These are phyloP conservation scores for Pentalonia nigronervosa DNA, from an alignment of 1,140 invertebrate genomes.

Conservation along the genomic window DNA sequence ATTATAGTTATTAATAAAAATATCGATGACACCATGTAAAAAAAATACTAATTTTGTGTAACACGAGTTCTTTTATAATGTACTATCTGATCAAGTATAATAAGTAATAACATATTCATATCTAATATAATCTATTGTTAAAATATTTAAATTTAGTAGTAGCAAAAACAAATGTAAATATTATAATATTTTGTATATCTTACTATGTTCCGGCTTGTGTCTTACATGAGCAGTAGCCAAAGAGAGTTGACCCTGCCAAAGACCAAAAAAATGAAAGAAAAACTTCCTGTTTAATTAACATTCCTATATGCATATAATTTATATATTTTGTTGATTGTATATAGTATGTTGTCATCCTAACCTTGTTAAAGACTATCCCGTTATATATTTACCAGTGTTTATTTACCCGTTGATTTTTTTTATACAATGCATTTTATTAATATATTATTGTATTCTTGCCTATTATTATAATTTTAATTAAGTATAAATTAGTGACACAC, in stretches of 20 bases:
- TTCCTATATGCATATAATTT: conserved; percentile 40
- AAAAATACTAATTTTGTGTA: not conserved
- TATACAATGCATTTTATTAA: conserved; percentile 29
- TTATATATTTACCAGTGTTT: conserved; percentile 51
- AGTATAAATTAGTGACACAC: not conserved
- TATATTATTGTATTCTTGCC: conserved; percentile 43
- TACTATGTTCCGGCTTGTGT: conserved; percentile 1
- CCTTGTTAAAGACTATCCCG: conserved; percentile 47
- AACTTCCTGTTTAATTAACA: not conserved
- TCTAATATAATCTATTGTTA: conserved; percentile 37
- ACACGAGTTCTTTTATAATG: conserved; percentile 5
- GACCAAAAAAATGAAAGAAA: not conserved
- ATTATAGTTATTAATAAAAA: not conserved
- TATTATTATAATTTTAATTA: conserved; percentile 4
- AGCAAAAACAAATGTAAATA: conserved; percentile 35
- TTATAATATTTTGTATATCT: conserved; percentile 35
- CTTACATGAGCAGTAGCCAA: not conserved
- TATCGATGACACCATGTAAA: not conserved
- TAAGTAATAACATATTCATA: conserved; percentile 27
- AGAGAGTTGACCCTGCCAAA: conserved; percentile 38
- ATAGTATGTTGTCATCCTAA: not conserved
- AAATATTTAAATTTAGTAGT: conserved; percentile 33
- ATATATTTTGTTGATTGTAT: conserved; percentile 35
- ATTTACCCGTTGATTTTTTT: conserved; percentile 48
- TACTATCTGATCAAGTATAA: not conserved